phyloP scores from a whole-genome alignment of 2,888 invertebrate genomes.

The Lymantria dispar region DNA sequence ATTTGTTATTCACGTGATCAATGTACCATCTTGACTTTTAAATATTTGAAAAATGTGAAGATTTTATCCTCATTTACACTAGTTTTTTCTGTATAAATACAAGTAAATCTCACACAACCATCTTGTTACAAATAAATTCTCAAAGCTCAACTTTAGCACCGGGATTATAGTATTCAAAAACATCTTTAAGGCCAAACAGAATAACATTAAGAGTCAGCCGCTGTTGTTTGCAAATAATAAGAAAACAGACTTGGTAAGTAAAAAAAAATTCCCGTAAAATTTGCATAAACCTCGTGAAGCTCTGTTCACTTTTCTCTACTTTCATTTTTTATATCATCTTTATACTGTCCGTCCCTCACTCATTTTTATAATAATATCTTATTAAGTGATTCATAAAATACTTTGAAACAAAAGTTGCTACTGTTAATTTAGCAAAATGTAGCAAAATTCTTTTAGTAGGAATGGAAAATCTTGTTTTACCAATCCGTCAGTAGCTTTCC shows the following conservation, averaged over 20 bases:
- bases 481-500: constrained; percentile 23
- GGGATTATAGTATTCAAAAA: constrained; percentile 47
- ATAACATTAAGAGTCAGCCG: constrained; percentile 54
- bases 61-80: too few relatives aligned
- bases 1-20: too few relatives aligned
- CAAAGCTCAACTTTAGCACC: constrained; percentile 39
- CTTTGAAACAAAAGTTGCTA: constrained; percentile 20
- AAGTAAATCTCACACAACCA: constrained; percentile 26
- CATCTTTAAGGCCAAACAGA: constrained; percentile 42
- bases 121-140: constrained; percentile 42
- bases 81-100: constrained; percentile 35
- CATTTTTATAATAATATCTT: constrained; percentile 55
- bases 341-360: constrained; percentile 52
- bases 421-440: constrained; percentile 17
- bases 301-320: constrained; percentile 61
- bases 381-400: constrained; percentile 32
- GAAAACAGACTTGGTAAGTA: constrained; percentile 68
- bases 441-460: constrained; percentile 9
- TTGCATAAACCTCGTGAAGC: constrained; percentile 72
- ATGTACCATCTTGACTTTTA: too few relatives aligned
- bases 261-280: constrained; percentile 70
- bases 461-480: constrained; percentile 14
- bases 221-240: constrained; percentile 73
- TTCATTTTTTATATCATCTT: constrained; percentile 61
- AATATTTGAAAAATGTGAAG: too few relatives aligned